Evolutionary conservation across 2,113 vertebrate species (phyloP).

Genomic region (Engraulis encrasicolus): DNA sequence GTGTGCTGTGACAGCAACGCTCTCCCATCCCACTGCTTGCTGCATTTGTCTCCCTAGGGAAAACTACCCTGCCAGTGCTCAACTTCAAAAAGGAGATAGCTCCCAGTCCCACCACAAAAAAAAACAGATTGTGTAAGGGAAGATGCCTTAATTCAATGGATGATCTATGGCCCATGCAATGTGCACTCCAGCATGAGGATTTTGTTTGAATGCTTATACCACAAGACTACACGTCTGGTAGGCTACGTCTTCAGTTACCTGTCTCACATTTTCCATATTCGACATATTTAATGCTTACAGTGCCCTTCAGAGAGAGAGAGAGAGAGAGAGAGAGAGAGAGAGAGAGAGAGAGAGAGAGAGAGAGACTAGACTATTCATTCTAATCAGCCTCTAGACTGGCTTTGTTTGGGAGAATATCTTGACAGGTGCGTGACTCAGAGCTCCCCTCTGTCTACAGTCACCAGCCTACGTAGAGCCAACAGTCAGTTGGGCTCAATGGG

Average conservation of each 20-base stretch:
- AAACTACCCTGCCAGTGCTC: background rate
- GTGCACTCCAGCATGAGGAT: background rate
- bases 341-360: too few relatives aligned
- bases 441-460: background rate
- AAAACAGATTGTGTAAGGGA: background rate
- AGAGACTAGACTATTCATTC: constrained; percentile 19
- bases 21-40: background rate
- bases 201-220: background rate
- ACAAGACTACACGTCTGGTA: background rate
- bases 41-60: background rate
- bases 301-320: too few relatives aligned
- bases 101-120: constrained; percentile 26
- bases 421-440: constrained; percentile 17
- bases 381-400: background rate
- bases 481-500: constrained; percentile 25
- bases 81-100: constrained; percentile 25
- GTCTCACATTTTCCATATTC: background rate
- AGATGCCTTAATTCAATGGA: background rate
- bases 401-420: constrained; percentile 2
- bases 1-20: background rate
- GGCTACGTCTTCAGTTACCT: background rate
- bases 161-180: background rate
- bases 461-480: constrained; percentile 5
- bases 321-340: too few relatives aligned
- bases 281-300: background rate